Base-by-base conservation (phyloP, 2,113 vertebrate genomes). In the Corydoras maculifer region DNA sequence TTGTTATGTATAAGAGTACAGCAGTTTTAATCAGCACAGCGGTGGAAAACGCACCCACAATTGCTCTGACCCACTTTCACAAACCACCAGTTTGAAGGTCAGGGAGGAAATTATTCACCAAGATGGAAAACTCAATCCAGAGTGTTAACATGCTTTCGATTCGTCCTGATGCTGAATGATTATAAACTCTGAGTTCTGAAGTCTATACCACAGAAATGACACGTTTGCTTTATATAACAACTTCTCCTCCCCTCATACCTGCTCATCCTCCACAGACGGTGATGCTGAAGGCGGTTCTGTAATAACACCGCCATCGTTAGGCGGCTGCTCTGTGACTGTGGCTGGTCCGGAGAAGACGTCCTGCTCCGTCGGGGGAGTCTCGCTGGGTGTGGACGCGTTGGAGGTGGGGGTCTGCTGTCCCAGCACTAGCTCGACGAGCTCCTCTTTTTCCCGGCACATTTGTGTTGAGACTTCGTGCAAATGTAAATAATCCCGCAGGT, bases 391-490 rank as follows among this genome's bases (percentile, higher is more conserved):
- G 50, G 78, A 30, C 8, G 67, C 51, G 30, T 49, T 1, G 70
- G 87, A 72, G 0, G 82, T 77, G 2, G 84, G 84, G 0, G 91
- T 87, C 80, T 90, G 92, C 77, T 92, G 94, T 72, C 86, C 84
- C 9, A 99, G 88, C 35, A 99, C 93, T 78, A 98, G 88, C 67
- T 93, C 89, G 51, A 99, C 94, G 79, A 99, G 89, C 79, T 99
- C 96, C 79, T 97, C 95, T 82, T 99, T 99, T 72, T 99, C 97
- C 9, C 95, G 87, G 82, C 97, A 98, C 79, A 89, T 85, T 77
- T 96, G 94, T 0, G 94, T 97, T 68, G 95, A 89, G 59, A 98
- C 76, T 76, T 93, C 92, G 0, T 93, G 95, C 57, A 96, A 92
- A 54, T 91, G 92, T 79, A 99, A 81, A 75, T 98, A 99, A 77